Evolutionary conservation across 2,888 invertebrate species (phyloP), one percentile per base, ranked within the genome.

Genomic region (Actias luna): DNA sequence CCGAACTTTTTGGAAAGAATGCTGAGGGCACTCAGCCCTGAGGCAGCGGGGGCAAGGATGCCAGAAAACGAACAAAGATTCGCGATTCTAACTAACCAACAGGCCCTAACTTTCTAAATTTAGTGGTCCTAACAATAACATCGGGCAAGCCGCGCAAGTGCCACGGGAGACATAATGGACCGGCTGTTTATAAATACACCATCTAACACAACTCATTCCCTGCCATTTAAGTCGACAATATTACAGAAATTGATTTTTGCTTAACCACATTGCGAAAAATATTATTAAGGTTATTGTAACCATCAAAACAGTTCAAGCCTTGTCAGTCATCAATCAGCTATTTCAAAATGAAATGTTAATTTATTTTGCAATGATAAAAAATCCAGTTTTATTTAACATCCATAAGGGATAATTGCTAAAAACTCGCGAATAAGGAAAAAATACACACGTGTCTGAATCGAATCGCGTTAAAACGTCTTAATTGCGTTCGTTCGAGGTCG

Each of bases 401-500:
- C 80, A 83, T 80, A 84, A 83, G 86, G 83, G 79, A 85, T 90
- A 91, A 92, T 91, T 89, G 84, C 84, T 78, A 84, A 81, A 84
- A 86, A 88, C 85, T 85, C 81, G 82, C 83, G 85, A 83, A 88
- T 84, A 85, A 85, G 85, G 86, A 88, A 89, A 80, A 86, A 87
- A 87, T 84, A 85, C 86, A 84, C 86, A 87, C 85, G 88, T 87
- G 88, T 87, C 85, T 89, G 89, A 83, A 82, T 88, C 88, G 87
- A 90, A 89, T 91, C 82, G 89, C 80, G 83, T 82, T 88, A 85
- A 89, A 89, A 87, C 85, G 83, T 87, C 85, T 89, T 90, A 90
- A 91, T 89, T 90, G 86, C 88, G 77, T 76, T 73, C 71, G 75
- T 80, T 83, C 83, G 88, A 88, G 89, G 89, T 82, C 86, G 81